phyloP scores from a whole-genome alignment of 2,797 vertebrate species.

The Microhierax caerulescens region DNA sequence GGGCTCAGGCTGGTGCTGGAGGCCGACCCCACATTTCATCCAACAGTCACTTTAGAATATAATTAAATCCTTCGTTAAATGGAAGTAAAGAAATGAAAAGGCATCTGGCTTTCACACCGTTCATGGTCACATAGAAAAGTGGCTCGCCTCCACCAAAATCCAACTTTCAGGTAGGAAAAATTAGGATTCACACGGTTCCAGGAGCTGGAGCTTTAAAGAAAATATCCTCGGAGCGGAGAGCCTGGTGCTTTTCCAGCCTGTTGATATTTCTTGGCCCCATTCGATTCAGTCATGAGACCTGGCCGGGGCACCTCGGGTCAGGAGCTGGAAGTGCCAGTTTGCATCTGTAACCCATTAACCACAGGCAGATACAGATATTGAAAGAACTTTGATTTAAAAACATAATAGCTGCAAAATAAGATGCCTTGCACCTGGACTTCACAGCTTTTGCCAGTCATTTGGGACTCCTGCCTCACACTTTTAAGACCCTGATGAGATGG shows the following conservation, averaged over 20 bases:
- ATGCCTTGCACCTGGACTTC: background rate
- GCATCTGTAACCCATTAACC: conserved; percentile 25
- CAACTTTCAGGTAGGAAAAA: background rate
- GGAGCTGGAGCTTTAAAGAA: background rate
- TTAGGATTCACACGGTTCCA: fast-evolving
- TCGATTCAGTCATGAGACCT: background rate
- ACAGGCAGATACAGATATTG: background rate
- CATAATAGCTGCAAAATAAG: background rate
- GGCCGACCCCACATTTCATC: background rate
- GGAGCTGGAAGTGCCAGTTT: background rate
- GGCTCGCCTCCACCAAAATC: background rate
- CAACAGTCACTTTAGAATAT: fast-evolving
- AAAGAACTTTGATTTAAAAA: background rate
- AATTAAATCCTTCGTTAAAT: background rate
- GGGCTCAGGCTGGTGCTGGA: background rate
- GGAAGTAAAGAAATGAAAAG: background rate
- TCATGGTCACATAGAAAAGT: fast-evolving
- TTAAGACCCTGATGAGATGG: background rate
- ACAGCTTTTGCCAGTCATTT: background rate
- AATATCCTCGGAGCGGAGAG: background rate
- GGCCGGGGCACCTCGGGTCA: background rate
- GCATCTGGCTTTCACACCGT: fast-evolving
- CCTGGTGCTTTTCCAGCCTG: background rate
- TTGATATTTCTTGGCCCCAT: background rate
- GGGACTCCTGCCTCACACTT: background rate